phyloP scores from a whole-genome alignment of 2,113 vertebrate species.

The Mormoops blainvillei region DNA sequence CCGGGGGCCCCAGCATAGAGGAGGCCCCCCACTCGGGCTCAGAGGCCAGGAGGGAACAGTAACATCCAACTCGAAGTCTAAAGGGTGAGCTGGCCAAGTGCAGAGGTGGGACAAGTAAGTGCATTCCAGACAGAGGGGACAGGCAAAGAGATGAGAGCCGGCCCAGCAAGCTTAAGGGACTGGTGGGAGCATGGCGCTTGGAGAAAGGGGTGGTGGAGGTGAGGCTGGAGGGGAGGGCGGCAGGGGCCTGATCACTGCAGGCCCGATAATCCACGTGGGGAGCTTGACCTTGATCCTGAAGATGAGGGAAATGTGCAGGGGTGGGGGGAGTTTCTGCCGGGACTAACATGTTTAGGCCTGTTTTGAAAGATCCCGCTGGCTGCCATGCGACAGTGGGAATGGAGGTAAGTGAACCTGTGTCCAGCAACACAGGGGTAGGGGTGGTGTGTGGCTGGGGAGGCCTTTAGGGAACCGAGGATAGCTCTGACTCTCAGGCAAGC shows the following conservation, averaged over 20 bases:
- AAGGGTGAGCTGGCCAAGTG: not conserved
- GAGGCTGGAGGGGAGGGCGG: not conserved
- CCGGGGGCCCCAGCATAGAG: not conserved
- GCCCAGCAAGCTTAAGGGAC: not conserved
- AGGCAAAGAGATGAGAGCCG: not conserved
- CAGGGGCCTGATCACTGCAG: not conserved
- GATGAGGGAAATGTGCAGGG: not conserved
- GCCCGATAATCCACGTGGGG: not conserved
- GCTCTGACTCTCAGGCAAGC: not conserved
- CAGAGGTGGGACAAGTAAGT: not conserved
- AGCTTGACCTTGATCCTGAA: not conserved
- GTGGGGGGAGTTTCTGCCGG: not conserved
- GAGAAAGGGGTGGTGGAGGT: not conserved
- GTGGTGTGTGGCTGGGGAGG: not conserved
- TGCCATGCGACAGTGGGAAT: not conserved
- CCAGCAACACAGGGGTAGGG: not conserved
- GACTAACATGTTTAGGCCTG: not conserved
- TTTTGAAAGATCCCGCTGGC: not conserved
- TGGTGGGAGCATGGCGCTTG: not conserved
- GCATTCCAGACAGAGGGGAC: not conserved
- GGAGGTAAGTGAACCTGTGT: not conserved
- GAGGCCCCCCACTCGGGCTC: not conserved
- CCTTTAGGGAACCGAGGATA: not conserved
- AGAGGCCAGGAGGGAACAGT: not conserved
- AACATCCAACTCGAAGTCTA: not conserved